Conservation (phyloP, 2,113 vertebrate species). For the Pavo muticus region DNA sequence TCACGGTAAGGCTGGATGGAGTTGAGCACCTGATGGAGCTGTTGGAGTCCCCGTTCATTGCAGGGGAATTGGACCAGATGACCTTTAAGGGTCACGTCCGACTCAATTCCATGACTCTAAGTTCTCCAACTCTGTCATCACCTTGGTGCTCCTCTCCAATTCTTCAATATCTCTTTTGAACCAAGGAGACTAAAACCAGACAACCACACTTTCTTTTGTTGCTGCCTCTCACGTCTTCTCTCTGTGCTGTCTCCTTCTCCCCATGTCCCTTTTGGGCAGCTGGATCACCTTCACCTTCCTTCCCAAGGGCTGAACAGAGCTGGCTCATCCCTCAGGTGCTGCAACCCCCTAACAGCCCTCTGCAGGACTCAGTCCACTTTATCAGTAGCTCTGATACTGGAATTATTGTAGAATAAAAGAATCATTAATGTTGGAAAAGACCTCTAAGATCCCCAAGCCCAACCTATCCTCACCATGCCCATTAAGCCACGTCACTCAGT, state of each 20-base stretch:
- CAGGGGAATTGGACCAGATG: too few species aligned
- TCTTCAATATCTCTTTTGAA: neutral
- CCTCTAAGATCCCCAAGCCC: neutral
- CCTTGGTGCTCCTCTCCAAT: neutral
- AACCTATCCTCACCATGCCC: neutral
- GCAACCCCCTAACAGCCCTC: fast-evolving
- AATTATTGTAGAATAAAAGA: neutral
- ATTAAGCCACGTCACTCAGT: too few species aligned
- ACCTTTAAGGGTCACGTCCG: too few species aligned
- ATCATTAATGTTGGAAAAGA: neutral
- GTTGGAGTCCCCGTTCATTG: too few species aligned
- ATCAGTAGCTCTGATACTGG: fast-evolving
- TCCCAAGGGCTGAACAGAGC: neutral
- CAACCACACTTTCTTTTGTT: neutral
- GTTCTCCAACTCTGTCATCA: neutral
- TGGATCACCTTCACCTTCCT: neutral
- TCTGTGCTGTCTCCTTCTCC: neutral
- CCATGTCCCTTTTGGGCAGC: fast-evolving
- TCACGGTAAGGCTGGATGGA: too few species aligned
- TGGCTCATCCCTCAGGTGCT: neutral
- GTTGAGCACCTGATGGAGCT: too few species aligned
- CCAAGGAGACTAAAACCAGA: neutral
- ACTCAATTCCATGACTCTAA: neutral
- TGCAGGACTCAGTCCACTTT: neutral
- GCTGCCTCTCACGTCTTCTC: neutral